A percentile compares a stretch with the other conserved stretches of the same genome.
phyloP scores from a whole-genome alignment of 2,888 invertebrate species.

The Phrixothrix hirtus region DNA sequence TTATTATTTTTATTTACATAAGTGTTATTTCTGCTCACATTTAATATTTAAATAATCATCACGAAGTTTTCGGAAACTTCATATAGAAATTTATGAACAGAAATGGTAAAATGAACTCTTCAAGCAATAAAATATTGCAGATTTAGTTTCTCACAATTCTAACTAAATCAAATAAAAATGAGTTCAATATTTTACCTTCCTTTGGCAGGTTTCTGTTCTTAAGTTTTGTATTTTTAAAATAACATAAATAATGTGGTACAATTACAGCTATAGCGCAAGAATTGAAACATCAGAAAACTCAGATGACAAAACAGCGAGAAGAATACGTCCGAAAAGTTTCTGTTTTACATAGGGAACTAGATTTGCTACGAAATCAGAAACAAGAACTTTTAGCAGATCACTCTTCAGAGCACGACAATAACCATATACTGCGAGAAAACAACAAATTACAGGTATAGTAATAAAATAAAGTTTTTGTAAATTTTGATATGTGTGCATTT shows the following conservation, averaged over 20 bases:
- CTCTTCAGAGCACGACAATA: slow-evolving; percentile 70
- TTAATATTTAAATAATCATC: no score
- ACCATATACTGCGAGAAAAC: slow-evolving; percentile 80
- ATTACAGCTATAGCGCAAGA: slow-evolving; percentile 74
- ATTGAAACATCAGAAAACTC: slow-evolving; percentile 80
- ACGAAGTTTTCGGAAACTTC: no score
- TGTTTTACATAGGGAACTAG: slow-evolving; percentile 75
- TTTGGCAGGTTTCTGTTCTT: background rate
- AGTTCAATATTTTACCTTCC: no score
- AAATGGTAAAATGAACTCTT: no score
- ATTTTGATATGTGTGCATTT: no score
- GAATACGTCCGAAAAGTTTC: slow-evolving; percentile 78
- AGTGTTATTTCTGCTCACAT: no score
- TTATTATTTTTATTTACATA: no score
- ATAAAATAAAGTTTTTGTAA: background rate
- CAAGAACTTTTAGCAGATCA: slow-evolving; percentile 75
- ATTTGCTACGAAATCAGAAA: slow-evolving; percentile 76
- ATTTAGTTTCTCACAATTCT: no score
- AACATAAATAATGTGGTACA: background rate
- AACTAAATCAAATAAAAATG: no score
- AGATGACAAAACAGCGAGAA: slow-evolving; percentile 77
- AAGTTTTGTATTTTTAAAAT: slow-evolving; percentile 5
- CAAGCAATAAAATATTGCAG: no score
- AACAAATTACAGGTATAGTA: slow-evolving; percentile 81
- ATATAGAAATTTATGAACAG: no score